Conservation (phyloP, 2,797 vertebrate species). For the Eurystomus glaucurus region DNA sequence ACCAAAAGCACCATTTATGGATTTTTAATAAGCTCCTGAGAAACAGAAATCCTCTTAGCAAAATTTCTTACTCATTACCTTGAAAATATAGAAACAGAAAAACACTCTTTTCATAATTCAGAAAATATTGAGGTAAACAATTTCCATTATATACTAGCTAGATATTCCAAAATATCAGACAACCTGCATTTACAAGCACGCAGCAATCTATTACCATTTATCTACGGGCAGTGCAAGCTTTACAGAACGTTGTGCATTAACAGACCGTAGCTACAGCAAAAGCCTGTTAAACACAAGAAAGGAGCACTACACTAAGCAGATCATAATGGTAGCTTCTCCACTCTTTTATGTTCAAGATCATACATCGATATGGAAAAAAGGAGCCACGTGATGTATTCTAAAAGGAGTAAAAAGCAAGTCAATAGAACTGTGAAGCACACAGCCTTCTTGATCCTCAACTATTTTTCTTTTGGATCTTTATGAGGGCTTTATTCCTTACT, state of each 20-base stretch:
- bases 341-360: neutral
- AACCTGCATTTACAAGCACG: neutral
- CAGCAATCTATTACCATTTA: conserved; percentile 10
- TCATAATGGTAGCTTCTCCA: neutral
- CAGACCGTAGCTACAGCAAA: neutral
- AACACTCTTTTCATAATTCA: neutral
- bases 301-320: neutral
- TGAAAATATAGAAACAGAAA: neutral
- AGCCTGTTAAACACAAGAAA: neutral
- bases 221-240: neutral
- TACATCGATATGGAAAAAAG: neutral
- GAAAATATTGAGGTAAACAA: neutral
- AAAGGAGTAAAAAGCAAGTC: neutral
- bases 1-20: conserved; percentile 9
- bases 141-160: neutral
- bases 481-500: neutral
- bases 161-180: neutral
- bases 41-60: conserved; percentile 14
- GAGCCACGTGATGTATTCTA: neutral
- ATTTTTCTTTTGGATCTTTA: neutral
- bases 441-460: neutral
- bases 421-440: neutral
- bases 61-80: neutral
- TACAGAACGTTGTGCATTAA: neutral
- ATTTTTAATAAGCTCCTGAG: conserved; percentile 24